Evolutionary conservation across 2,113 vertebrate species (phyloP), one percentile per base, ranked within the genome.

Genomic region (Saccopteryx bilineata): DNA sequence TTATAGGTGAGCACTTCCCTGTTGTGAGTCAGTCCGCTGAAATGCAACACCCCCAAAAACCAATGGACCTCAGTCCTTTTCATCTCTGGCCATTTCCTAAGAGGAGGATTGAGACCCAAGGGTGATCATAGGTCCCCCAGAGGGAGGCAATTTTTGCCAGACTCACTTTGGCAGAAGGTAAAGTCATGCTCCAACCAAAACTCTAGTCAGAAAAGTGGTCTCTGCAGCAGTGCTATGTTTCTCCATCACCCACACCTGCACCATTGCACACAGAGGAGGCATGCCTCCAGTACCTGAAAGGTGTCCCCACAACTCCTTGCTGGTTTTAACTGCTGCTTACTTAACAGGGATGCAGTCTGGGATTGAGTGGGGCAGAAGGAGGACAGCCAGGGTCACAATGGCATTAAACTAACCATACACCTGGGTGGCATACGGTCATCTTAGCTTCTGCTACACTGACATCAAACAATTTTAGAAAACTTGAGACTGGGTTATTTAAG

Each of bases 331-430:
- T 58, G 39, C 69, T 54, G 58, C 26, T 26, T 60, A 15, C n/a
- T 21, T 21, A 66, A 10, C 2, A 71, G 54, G 23, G 11, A n/a
- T 5, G 12, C 5, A n/a, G 52, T 8, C 13, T 0, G 0, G 13
- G 33, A 28, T 21, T 14, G 24, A 83, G 19, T 0, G 31, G 5
- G 15, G 26, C 19, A 33, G 6, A 63, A 39, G 48, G 39, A 48
- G 2, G 72, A 14, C 4, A 17, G 23, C 48, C 74, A 28, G 31
- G 31, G 21, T 8, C 33, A 3, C 17, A 1, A 33, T 31, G 65
- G 7, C 61, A 48, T 24, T 46, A 17, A 39, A 18, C 52, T 52
- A 50, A 28, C n/a, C 56, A 33, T 8, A 50, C 6, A 5, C 8
- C 52, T 18, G 28, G 79, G 21, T 3, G 19, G 9, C 19, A 26